Percentiles rank a stretch among this genome's conserved stretches.
phyloP scores from a whole-genome alignment of 2,888 invertebrate genomes.

The Euzetes globulus region DNA sequence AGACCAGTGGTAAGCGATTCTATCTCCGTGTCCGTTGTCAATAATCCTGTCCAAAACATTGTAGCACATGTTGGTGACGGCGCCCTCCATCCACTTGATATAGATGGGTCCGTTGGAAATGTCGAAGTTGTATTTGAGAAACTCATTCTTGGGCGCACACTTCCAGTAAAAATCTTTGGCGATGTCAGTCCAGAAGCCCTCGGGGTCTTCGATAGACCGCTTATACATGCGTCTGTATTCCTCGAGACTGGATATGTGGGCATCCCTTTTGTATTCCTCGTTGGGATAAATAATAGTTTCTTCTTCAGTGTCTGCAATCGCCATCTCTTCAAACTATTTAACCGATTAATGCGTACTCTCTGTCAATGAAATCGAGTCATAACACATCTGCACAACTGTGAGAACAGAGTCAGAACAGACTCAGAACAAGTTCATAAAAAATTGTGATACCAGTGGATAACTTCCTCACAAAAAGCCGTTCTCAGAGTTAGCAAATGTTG shows the following conservation, averaged over 20 bases:
- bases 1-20: conserved; percentile 91
- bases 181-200: conserved; percentile 84
- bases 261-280: conserved; percentile 33
- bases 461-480: conserved; percentile 25
- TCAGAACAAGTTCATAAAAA: conserved; percentile 15
- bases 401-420: neutral
- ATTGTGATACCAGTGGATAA: conserved; percentile 6
- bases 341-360: conserved; percentile 17
- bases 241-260: conserved; percentile 56
- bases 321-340: conserved; percentile 23
- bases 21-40: conserved; percentile 76
- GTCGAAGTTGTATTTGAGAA: conserved; percentile 86
- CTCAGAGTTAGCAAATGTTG: neutral
- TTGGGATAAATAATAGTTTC: conserved; percentile 31
- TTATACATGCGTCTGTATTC: conserved; percentile 76
- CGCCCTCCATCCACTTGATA: conserved; percentile 91
- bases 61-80: conserved; percentile 89
- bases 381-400: conserved; percentile 1
- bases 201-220: conserved; percentile 77
- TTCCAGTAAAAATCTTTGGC: conserved; percentile 90
- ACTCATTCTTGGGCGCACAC: conserved; percentile 59
- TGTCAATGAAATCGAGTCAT: conserved; percentile 6
- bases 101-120: conserved; percentile 76
- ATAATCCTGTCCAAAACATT: conserved; percentile 89
- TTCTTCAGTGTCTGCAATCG: conserved; percentile 25